Evolutionary conservation across 2,113 vertebrate species (phyloP), one percentile per base, ranked within the genome.

Genomic region (Tragelaphus strepsiceros): DNA sequence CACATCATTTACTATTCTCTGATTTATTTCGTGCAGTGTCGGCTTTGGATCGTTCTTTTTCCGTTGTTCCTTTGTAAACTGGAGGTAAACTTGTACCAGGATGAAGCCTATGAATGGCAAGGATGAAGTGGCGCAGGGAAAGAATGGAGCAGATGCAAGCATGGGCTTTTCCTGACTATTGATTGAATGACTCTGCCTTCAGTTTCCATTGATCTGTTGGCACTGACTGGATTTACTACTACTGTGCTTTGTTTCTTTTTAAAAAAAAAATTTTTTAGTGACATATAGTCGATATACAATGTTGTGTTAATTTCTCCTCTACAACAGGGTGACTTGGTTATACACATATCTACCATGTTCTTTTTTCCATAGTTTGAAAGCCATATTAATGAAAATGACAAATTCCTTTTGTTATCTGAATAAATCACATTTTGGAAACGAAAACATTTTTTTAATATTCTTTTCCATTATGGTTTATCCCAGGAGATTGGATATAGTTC

Each of bases 191-290:
- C 39, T 97, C 92, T 95, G 91, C 95, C 93, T 84, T 95, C 83
- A n/a, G 58, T 88, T 96, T 61, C 77, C 90, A 88, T 96, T 84
- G 96, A 96, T 96, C 86, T 90, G 78, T 92, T 97, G 71, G 32
- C 49, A 13, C 84, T 49, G 51, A 80, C 92, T 93, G 53, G 30
- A 96, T 91, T 96, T 87, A 80, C 95, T 74, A 58, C 4, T 12
- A 32, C 32, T 35, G 39, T 22, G 58, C 86, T 92, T 43, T 80
- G 35, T 89, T 90, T 78, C 92, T 64, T 51, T 77, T 46, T 3
- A 0, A 0, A 14, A 43, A 43, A 62, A 62, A 32, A 6, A 39
- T 39, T 0, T 7, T 30, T 81, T 51, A 53, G 9, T 32, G 46
- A 81, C 51, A 9, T 81, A 11, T 81, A 53, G 78, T 53, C 30